Evolutionary conservation across 2,888 invertebrate genomes (phyloP).

Genomic region (Mactromeris polynyma): DNA sequence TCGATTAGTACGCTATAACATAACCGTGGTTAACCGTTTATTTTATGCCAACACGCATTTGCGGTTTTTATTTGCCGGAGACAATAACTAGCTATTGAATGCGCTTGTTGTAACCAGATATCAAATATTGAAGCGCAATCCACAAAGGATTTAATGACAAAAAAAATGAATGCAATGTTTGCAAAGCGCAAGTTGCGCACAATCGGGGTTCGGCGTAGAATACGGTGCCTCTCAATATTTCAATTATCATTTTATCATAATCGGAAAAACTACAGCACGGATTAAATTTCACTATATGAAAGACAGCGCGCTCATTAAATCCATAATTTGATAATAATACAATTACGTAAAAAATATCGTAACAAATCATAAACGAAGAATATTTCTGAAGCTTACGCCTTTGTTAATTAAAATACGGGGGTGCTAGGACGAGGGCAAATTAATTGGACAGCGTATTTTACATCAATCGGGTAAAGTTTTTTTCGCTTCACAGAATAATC

Average conservation of each 20-base stretch:
- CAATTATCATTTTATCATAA: constrained; percentile 5
- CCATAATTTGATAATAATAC: background rate
- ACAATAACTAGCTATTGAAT: background rate
- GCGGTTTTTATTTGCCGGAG: constrained; percentile 23
- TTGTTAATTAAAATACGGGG: background rate
- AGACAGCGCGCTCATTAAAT: background rate
- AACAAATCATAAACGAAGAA: background rate
- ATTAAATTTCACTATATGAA: background rate
- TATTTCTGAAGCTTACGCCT: background rate
- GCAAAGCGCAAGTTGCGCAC: background rate
- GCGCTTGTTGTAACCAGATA: background rate
- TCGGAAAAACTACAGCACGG: background rate
- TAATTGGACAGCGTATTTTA: too few relatives aligned
- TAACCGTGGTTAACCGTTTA: constrained; percentile 35
- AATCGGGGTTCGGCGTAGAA: background rate
- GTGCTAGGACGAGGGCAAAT: background rate
- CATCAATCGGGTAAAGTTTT: too few relatives aligned
- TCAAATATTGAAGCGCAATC: background rate
- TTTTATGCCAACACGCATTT: constrained; percentile 30
- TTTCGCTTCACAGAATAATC: too few relatives aligned
- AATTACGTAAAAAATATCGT: background rate
- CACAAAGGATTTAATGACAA: constrained; percentile 16
- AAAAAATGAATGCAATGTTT: constrained; percentile 6
- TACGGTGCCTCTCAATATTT: background rate
- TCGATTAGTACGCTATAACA: constrained; percentile 49